Evolutionary conservation across 2,888 invertebrate species (phyloP).

Genomic region (Pollenia labialis): DNA sequence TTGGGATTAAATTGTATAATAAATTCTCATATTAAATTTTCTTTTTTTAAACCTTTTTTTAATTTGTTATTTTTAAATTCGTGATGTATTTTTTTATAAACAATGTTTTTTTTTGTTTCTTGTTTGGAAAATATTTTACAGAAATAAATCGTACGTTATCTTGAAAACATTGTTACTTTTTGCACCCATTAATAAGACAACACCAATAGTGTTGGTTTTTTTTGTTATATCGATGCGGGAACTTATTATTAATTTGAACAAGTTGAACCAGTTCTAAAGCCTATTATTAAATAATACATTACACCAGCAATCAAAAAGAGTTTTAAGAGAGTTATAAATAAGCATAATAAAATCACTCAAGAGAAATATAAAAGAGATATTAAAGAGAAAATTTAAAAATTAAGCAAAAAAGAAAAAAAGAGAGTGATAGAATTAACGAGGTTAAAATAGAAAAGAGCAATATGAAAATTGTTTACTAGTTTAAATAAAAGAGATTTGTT

Average conservation of each 20-base stretch:
- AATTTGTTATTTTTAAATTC: neutral
- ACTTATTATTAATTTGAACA: slow-evolving; percentile 72
- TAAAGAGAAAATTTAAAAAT: neutral
- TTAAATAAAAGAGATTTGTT: neutral
- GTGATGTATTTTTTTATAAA: neutral
- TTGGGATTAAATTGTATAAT: no score
- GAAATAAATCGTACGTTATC: slow-evolving; percentile 47
- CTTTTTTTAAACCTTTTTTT: no score
- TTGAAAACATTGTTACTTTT: slow-evolving; percentile 36
- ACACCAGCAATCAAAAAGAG: slow-evolving; percentile 42
- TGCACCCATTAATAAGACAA: slow-evolving; percentile 65
- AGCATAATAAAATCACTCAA: slow-evolving; percentile 8
- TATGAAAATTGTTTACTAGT: neutral
- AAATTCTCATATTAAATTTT: no score
- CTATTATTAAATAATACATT: slow-evolving; percentile 71
- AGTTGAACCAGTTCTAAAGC: slow-evolving; percentile 72
- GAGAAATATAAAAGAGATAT: neutral
- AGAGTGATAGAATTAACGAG: neutral
- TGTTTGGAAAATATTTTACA: slow-evolving; percentile 6
- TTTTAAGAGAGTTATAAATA: neutral
- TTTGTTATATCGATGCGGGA: slow-evolving; percentile 46
- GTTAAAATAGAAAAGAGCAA: neutral
- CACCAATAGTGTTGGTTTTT: slow-evolving; percentile 65
- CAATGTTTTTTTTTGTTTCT: neutral
- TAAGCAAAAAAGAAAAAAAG: neutral